Conservation (phyloP, 2,113 vertebrate genomes). For the Zootoca vivipara region DNA sequence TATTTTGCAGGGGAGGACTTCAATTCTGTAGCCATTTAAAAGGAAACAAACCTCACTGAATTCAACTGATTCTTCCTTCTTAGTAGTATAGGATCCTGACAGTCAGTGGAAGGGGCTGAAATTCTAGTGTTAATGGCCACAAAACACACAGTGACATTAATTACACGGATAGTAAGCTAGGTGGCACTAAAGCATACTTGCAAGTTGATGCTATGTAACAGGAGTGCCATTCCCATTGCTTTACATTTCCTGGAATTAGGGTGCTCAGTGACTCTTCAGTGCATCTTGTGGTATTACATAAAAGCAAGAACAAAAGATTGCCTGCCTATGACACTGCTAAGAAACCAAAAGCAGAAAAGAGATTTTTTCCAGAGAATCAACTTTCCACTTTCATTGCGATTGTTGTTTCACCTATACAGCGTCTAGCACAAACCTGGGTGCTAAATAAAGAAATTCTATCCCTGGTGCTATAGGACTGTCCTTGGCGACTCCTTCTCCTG, state of each 20-base stretch:
- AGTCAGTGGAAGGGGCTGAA: background rate
- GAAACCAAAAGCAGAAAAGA: background rate
- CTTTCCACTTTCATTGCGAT: background rate
- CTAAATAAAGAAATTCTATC: background rate
- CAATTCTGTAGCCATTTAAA: no score
- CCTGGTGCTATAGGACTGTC: background rate
- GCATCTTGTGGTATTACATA: background rate
- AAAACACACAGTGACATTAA: background rate
- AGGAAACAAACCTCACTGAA: no score
- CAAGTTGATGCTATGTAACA: background rate
- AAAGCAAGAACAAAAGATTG: background rate
- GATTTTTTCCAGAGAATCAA: background rate
- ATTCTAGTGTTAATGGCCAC: background rate
- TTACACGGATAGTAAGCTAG: conserved; percentile 14
- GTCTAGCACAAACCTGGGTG: background rate
- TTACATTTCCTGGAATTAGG: background rate
- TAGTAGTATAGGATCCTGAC: background rate
- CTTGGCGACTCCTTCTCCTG: background rate
- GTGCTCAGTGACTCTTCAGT: background rate
- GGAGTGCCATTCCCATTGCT: background rate
- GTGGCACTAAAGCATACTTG: conserved; percentile 18
- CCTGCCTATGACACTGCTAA: background rate
- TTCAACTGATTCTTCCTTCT: background rate
- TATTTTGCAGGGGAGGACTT: no score
- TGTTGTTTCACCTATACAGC: background rate